phyloP scores from a whole-genome alignment of 2,888 invertebrate species.

The Temnothorax rugatulus region DNA sequence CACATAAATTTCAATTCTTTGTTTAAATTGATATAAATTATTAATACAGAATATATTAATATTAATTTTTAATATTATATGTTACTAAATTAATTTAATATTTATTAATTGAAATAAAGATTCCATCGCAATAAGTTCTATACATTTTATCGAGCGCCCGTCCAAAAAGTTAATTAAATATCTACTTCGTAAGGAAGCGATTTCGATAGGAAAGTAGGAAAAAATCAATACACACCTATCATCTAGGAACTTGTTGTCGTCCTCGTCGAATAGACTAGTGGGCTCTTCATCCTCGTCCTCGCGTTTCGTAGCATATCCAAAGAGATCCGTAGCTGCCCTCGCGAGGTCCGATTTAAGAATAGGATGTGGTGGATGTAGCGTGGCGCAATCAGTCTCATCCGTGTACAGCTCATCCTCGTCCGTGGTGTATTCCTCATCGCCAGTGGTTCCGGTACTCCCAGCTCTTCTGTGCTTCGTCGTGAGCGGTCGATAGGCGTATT shows the following conservation, averaged over 20 bases:
- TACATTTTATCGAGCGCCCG: not conserved
- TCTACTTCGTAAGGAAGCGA: not conserved
- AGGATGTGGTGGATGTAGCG: slow-evolving; percentile 79
- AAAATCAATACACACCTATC: slow-evolving; percentile 43
- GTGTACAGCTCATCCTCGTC: slow-evolving; percentile 86
- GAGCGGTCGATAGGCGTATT: slow-evolving; percentile 83
- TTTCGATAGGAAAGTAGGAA: not conserved
- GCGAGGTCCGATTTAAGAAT: slow-evolving; percentile 83
- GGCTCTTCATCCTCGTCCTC: slow-evolving; percentile 84
- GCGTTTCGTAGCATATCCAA: slow-evolving; percentile 79
- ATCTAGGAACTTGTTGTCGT: slow-evolving; percentile 73
- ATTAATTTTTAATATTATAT: not conserved
- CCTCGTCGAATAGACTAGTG: slow-evolving; percentile 86
- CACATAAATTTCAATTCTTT: not conserved
- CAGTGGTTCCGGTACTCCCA: slow-evolving; percentile 87
- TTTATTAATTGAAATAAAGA: not conserved
- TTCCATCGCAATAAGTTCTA: not conserved
- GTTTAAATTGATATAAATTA: not conserved
- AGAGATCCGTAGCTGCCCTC: slow-evolving; percentile 83
- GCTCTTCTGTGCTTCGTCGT: slow-evolving; percentile 84
- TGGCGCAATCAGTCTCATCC: slow-evolving; percentile 86
- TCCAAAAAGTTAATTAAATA: slow-evolving; percentile 1
- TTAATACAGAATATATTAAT: not conserved
- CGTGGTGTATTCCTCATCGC: slow-evolving; percentile 87
- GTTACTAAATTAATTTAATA: not conserved